Evolutionary conservation across 2,888 invertebrate genomes (phyloP).

Genomic region (Stenoptilia bipunctidactyla): DNA sequence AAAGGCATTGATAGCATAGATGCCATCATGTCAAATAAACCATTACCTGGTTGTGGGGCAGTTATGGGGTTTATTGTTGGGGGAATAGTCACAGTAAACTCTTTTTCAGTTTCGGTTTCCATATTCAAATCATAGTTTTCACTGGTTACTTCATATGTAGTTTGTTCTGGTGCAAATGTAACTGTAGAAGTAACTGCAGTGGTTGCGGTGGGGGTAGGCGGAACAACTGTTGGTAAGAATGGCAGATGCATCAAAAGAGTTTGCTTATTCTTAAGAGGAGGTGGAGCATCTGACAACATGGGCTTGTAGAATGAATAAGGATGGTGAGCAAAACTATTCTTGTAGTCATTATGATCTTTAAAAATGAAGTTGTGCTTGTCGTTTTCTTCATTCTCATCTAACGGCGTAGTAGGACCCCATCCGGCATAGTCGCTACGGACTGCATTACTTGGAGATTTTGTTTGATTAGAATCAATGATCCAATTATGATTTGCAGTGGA

Average conservation of each 20-base stretch:
- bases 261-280: conserved; percentile 34
- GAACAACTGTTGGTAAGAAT: conserved; percentile 44
- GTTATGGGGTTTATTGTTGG: conserved; percentile 23
- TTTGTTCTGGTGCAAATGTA: conserved; percentile 19
- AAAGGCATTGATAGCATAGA: conserved; percentile 64
- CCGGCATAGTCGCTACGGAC: conserved; percentile 62
- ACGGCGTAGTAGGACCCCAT: conserved; percentile 60
- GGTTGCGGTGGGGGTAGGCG: conserved; percentile 25
- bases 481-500: conserved; percentile 66
- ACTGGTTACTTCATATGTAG: conserved; percentile 28
- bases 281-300: conserved; percentile 45
- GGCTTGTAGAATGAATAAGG: conserved; percentile 51
- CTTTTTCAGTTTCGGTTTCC: conserved; percentile 33
- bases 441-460: conserved; percentile 31
- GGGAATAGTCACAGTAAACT: not conserved
- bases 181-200: conserved; percentile 6
- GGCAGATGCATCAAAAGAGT: conserved; percentile 26
- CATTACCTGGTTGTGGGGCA: conserved; percentile 26
- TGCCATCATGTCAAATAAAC: conserved; percentile 46
- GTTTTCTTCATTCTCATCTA: conserved; percentile 37
- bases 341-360: conserved; percentile 32
- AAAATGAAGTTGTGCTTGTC: conserved; percentile 52
- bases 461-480: conserved; percentile 38
- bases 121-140: conserved; percentile 27
- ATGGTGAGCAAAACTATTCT: conserved; percentile 19